Evolutionary conservation across 2,888 invertebrate species (phyloP).

Genomic region (Drosophila cognata): DNA sequence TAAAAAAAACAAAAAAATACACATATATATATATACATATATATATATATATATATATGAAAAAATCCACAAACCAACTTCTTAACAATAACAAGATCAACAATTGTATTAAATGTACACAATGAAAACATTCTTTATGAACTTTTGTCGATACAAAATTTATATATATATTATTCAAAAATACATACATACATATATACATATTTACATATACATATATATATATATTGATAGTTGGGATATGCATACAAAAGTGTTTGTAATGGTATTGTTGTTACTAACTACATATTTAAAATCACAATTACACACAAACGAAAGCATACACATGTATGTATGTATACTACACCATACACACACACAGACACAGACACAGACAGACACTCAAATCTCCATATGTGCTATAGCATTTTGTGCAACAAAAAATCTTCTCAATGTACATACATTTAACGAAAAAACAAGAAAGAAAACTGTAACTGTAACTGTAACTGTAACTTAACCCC

Average conservation of each 20-base stretch:
- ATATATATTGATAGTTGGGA: constrained; percentile 32
- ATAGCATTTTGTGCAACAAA: constrained; percentile 62
- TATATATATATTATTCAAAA: constrained; percentile 24
- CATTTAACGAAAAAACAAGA: constrained; percentile 21
- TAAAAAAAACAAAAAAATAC: constrained; percentile 1
- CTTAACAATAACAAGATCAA: constrained; percentile 20
- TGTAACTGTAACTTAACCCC: constrained; percentile 30
- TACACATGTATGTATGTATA: constrained; percentile 13
- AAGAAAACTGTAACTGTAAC: constrained; percentile 16
- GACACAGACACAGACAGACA: constrained; percentile 27
- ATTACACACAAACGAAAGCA: constrained; percentile 29
- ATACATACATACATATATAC: constrained; percentile 38
- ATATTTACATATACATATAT: constrained; percentile 2
- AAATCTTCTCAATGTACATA: constrained; percentile 52
- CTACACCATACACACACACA: constrained; percentile 23
- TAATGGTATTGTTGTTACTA: constrained; percentile 31
- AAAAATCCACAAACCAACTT: constrained; percentile 16
- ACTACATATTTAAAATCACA: constrained; percentile 25
- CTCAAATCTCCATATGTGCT: constrained; percentile 74
- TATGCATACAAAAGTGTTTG: constrained; percentile 27
- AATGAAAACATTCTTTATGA: constrained; percentile 41
- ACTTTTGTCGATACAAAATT: constrained; percentile 30
- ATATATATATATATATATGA: background rate
- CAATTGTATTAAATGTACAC: constrained; percentile 66
- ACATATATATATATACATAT: background rate